These are phyloP conservation scores for Lutraria lutraria DNA, from an alignment of 2,888 invertebrate genomes.

Conservation along the genomic window DNA sequence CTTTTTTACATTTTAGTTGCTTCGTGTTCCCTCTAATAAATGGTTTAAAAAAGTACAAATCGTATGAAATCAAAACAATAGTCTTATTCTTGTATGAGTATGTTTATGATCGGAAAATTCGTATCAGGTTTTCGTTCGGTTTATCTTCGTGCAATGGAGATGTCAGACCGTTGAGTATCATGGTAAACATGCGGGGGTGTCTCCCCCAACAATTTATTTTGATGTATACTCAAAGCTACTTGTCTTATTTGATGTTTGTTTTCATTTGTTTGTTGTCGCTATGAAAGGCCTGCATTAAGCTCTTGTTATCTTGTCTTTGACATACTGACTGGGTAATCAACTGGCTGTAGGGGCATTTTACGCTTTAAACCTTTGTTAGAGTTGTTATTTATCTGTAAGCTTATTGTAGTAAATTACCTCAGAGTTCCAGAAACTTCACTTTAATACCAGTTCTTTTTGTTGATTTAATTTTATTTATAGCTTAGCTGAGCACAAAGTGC, in stretches of 20 bases:
- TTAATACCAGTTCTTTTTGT: neutral
- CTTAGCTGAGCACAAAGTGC: no score
- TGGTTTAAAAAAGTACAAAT: no score
- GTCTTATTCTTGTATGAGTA: neutral
- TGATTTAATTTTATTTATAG: neutral
- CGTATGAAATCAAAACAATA: neutral
- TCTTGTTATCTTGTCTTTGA: neutral
- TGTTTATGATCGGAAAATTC: neutral
- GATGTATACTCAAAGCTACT: constrained; percentile 12
- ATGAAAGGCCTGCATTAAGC: neutral
- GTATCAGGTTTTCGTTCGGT: neutral
- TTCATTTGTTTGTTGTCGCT: constrained; percentile 18
- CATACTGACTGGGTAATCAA: neutral
- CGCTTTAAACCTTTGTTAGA: neutral
- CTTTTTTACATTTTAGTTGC: no score
- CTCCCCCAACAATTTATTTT: neutral
- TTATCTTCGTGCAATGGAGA: neutral
- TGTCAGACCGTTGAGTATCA: neutral
- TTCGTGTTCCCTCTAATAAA: no score
- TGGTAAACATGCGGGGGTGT: constrained; percentile 17
- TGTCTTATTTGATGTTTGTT: constrained; percentile 22
- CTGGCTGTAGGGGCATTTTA: neutral
- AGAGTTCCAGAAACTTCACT: neutral
- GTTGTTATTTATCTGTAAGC: neutral
- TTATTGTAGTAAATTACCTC: neutral